Evolutionary conservation across 2,113 vertebrate genomes (phyloP), one percentile per base, ranked within the genome.

Genomic region (Scytalopus superciliaris): DNA sequence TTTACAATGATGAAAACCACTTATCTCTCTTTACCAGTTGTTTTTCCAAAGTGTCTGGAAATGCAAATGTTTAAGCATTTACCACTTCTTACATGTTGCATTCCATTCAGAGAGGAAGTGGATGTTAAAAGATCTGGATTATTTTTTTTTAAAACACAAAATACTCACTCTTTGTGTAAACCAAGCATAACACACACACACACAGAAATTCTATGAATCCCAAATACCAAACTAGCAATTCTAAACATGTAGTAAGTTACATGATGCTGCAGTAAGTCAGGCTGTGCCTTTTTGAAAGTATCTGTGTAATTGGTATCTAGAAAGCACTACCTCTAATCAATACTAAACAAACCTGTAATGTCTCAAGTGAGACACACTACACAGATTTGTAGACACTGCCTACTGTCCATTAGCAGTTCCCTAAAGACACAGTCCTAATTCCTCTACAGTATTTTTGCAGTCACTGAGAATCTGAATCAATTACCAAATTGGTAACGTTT

Each of bases 111-210:
- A 91, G 19, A 95, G 40, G 62, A 97, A 90, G 1, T 92, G 60
- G 64, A 91, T 91, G 95, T 93, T 93, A 93, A 80, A 94, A 88
- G 55, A 55, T 69, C 50, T 64, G 83, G 30, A 50, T 27, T 60
- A 27, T 21, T 40, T 49, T 59, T 64, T 70, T 90, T 63, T 56
- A 33, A n/a, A 60, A 88, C 44, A 91, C 49, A 89, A 87, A 94
- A 94, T 84, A 69, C 37, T 50, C 84, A 87, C 49, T 94, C 52
- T 59, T 66, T 55, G 73, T 77, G 88, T 53, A 97, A 95, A 96
- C 66, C 42, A 90, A 73, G 87, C 85, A 70, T 50, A 87, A 33
- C 35, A 69, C 45, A 95, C 55, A 68, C 52, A 83, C 81, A 64
- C 62, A 68, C 79, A 90, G 30, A 88, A 86, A 87, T 69, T 74